Conservation (phyloP, 2,888 invertebrate genomes). For the Scaptomyza polygonia region DNA sequence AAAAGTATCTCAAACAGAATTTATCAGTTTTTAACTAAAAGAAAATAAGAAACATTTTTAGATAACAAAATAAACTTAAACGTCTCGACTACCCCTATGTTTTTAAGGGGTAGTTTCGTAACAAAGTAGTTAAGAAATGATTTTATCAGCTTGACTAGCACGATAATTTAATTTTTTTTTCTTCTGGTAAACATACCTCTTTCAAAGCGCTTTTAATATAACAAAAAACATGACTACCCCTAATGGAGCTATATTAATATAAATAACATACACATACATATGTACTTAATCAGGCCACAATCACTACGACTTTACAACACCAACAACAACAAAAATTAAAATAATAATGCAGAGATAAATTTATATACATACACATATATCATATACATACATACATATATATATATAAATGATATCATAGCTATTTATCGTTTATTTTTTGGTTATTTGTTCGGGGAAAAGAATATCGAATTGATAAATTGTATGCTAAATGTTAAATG, state of each 20-base stretch:
- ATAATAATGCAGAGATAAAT: slow-evolving; percentile 47
- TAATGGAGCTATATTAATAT: slow-evolving; percentile 45
- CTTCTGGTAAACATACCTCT: not conserved
- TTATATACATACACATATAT: slow-evolving; percentile 61
- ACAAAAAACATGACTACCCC: slow-evolving; percentile 24
- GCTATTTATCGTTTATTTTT: slow-evolving; percentile 75
- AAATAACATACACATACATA: slow-evolving; percentile 32
- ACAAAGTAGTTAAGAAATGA: not conserved
- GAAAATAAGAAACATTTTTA: too few relatives aligned
- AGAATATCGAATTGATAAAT: slow-evolving; percentile 39
- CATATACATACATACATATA: slow-evolving; percentile 36
- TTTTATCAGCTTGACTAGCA: slow-evolving; percentile 4
- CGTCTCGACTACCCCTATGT: slow-evolving; percentile 14
- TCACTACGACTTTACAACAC: slow-evolving; percentile 69
- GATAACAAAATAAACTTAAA: not conserved
- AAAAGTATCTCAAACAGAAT: not conserved
- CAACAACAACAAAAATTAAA: slow-evolving; percentile 33
- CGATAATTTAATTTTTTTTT: not conserved
- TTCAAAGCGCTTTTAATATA: not conserved
- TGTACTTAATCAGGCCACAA: slow-evolving; percentile 75
- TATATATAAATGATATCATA: slow-evolving; percentile 41
- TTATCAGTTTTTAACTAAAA: not conserved
- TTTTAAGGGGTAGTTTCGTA: not conserved
- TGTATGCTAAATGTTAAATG: slow-evolving; percentile 77
- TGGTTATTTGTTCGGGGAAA: slow-evolving; percentile 53